Evolutionary conservation across 2,113 vertebrate species (phyloP).

Genomic region (Actenoides hombroni): DNA sequence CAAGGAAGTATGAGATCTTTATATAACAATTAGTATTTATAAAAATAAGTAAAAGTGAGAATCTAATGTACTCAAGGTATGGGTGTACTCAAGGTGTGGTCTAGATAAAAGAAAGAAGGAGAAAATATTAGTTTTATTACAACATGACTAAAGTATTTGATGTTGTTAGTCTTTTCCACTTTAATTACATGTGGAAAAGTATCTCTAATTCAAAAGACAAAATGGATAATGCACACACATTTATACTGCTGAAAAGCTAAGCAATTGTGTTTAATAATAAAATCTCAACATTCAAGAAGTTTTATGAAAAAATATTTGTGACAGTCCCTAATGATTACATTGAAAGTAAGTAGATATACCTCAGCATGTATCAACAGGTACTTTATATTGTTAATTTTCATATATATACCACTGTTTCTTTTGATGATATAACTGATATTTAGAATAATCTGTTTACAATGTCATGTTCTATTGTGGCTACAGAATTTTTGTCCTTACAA

Average conservation of each 20-base stretch:
- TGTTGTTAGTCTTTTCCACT: background rate
- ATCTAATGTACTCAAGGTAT: background rate
- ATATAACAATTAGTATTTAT: background rate
- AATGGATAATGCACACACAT: background rate
- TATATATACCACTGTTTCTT: background rate
- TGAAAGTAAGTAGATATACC: background rate
- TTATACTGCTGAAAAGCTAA: background rate
- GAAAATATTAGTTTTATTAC: background rate
- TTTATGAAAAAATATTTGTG: background rate
- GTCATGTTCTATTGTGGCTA: background rate
- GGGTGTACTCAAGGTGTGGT: background rate
- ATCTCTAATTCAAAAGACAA: background rate
- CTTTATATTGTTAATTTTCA: background rate
- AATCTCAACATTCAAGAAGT: background rate
- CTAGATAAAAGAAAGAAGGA: background rate
- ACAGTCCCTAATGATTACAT: background rate
- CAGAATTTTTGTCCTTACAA: background rate
- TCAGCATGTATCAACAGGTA: background rate
- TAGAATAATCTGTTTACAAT: background rate
- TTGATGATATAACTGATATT: background rate
- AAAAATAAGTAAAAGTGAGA: background rate
- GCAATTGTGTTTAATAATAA: background rate
- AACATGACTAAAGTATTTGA: background rate
- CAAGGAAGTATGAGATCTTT: background rate
- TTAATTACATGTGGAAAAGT: background rate